A percentile compares a stretch with the other conserved stretches of the same genome.
These are phyloP conservation scores for Onthophagus sagittarius DNA, from an alignment of 2,888 invertebrate species.

Conservation along the genomic window DNA sequence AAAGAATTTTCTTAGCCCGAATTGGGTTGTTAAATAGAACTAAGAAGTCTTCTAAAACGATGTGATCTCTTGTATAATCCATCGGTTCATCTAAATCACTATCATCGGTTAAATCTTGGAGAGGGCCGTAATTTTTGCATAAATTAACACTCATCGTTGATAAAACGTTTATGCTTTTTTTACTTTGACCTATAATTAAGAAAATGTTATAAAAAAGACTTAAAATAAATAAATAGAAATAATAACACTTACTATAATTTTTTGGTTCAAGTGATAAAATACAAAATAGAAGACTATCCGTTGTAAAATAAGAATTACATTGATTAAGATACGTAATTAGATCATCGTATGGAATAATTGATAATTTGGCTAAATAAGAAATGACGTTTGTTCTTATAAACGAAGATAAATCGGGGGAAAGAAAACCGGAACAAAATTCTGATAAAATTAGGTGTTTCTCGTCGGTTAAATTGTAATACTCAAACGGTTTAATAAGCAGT, in stretches of 20 bases:
- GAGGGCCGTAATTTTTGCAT: constrained; percentile 43
- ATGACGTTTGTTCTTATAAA: constrained; percentile 67
- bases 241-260: constrained; percentile 57
- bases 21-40: constrained; percentile 43
- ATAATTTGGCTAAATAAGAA: constrained; percentile 59
- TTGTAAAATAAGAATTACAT: constrained; percentile 44
- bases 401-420: constrained; percentile 63
- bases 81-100: constrained; percentile 54
- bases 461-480: constrained; percentile 53
- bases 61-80: constrained; percentile 46
- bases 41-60: constrained; percentile 43
- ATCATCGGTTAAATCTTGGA: constrained; percentile 55
- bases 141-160: constrained; percentile 50
- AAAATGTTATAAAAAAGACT: neutral
- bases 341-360: constrained; percentile 51
- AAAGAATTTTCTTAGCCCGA: constrained; percentile 50
- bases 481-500: constrained; percentile 73
- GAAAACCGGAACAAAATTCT: constrained; percentile 63
- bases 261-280: constrained; percentile 64
- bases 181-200: constrained; percentile 28
- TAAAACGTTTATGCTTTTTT: constrained; percentile 47
- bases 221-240: too few species aligned
- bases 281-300: constrained; percentile 61
- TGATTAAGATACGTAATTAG: constrained; percentile 45
- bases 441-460: constrained; percentile 51